Conservation (phyloP, 1,140 invertebrate species). For the Tribolium madens region DNA sequence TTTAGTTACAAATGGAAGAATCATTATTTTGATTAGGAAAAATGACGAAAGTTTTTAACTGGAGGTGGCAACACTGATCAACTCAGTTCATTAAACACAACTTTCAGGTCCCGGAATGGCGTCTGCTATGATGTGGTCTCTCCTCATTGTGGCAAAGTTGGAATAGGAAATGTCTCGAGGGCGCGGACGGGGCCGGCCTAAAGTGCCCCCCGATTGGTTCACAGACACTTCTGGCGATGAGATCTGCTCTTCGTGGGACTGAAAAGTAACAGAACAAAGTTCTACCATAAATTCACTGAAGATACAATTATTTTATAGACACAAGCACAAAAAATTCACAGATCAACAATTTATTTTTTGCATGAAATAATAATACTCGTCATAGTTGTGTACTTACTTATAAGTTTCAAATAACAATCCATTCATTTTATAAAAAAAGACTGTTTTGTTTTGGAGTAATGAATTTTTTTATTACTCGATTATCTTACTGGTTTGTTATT, state of each 20-base stretch:
- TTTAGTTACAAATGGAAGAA: not conserved
- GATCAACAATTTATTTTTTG: too few relatives aligned
- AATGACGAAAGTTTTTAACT: not conserved
- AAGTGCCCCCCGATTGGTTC: conserved; percentile 53
- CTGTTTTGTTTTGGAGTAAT: too few relatives aligned
- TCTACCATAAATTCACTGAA: too few relatives aligned
- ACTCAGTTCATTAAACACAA: conserved; percentile 73
- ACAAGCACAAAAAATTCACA: not conserved
- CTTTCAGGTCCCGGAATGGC: conserved; percentile 81
- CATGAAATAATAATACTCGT: too few relatives aligned
- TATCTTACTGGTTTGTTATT: too few relatives aligned
- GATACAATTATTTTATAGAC: too few relatives aligned
- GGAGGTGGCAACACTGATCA: conserved; percentile 28
- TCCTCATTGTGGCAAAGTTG: conserved; percentile 63
- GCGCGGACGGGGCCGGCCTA: conserved; percentile 59
- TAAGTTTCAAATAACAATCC: too few relatives aligned
- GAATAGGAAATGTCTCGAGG: conserved; percentile 60
- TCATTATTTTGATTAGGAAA: conserved; percentile 8
- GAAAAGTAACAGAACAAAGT: conserved; percentile 1
- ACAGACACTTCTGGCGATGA: conserved; percentile 52
- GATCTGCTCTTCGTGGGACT: conserved; percentile 45
- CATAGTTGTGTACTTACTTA: too few relatives aligned
- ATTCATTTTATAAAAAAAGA: too few relatives aligned
- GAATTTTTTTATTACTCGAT: too few relatives aligned
- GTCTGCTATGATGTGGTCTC: conserved; percentile 77